These are phyloP conservation scores for Xestia sexstrigata DNA, from an alignment of 2,888 invertebrate species.

Conservation along the genomic window DNA sequence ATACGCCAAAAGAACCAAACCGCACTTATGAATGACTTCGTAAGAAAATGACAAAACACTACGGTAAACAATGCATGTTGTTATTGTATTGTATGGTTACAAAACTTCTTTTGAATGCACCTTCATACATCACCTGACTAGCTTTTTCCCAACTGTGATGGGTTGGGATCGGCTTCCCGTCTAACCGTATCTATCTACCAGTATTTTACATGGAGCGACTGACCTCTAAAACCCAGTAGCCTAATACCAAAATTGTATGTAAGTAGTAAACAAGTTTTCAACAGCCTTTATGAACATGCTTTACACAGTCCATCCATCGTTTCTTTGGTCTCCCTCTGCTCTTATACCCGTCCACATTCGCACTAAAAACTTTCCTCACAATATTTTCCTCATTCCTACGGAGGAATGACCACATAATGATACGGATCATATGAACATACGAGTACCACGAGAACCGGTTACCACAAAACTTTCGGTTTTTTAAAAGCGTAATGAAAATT, in stretches of 20 bases:
- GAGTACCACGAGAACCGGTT: no score
- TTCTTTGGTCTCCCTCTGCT: no score
- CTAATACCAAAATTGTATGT: not conserved
- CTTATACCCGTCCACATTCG: no score
- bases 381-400: no score
- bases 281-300: not conserved
- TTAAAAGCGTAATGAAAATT: not conserved
- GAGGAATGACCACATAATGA: no score
- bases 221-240: not conserved
- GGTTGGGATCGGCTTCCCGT: not conserved
- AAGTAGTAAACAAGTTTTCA: not conserved
- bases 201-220: not conserved
- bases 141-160: not conserved
- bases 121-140: not conserved
- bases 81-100: not conserved
- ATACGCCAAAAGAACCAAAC: not conserved
- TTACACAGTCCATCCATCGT: no score
- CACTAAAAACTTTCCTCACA: no score
- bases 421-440: no score
- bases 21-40: not conserved
- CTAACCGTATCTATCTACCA: not conserved
- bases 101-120: not conserved
- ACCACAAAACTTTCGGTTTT: no score
- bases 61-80: not conserved
- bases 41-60: slow-evolving; percentile 8